phyloP scores from a whole-genome alignment of 1,140 invertebrate species.

The Platorchestia sp. region DNA sequence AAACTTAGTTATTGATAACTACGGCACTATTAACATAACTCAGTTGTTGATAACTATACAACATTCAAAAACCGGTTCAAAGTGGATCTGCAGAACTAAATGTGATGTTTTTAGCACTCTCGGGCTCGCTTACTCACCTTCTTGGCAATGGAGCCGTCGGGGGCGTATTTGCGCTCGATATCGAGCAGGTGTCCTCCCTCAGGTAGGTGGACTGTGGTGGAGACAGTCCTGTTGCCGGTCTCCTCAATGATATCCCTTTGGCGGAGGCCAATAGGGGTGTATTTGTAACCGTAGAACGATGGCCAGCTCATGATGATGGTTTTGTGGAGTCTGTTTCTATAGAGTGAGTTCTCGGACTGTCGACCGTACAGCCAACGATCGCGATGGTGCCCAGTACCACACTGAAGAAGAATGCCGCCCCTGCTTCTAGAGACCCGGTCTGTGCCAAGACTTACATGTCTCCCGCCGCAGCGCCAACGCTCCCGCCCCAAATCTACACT shows the following conservation, averaged over 20 bases:
- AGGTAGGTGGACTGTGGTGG: conserved; percentile 67
- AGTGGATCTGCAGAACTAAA: not conserved
- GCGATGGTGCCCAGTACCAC: conserved; percentile 62
- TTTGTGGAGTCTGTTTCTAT: conserved; percentile 54
- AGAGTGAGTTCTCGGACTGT: conserved; percentile 53
- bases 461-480: not conserved
- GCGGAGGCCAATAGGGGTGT: conserved; percentile 67
- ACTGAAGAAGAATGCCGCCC: conserved; percentile 55
- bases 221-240: conserved; percentile 62
- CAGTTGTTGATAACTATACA: not conserved
- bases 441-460: conserved; percentile 33
- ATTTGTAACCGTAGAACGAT: conserved; percentile 67
- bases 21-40: not conserved
- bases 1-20: not conserved
- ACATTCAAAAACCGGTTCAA: not conserved
- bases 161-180: conserved; percentile 66
- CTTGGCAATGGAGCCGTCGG: conserved; percentile 66
- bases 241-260: conserved; percentile 67
- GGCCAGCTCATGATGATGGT: conserved; percentile 65
- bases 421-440: not conserved
- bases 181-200: conserved; percentile 66
- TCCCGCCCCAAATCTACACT: conserved; percentile 40
- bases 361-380: conserved; percentile 53
- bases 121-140: conserved; percentile 59
- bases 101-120: not conserved